Base-by-base conservation (phyloP, 2,797 vertebrate species). In the Emydoidea blandingii region DNA sequence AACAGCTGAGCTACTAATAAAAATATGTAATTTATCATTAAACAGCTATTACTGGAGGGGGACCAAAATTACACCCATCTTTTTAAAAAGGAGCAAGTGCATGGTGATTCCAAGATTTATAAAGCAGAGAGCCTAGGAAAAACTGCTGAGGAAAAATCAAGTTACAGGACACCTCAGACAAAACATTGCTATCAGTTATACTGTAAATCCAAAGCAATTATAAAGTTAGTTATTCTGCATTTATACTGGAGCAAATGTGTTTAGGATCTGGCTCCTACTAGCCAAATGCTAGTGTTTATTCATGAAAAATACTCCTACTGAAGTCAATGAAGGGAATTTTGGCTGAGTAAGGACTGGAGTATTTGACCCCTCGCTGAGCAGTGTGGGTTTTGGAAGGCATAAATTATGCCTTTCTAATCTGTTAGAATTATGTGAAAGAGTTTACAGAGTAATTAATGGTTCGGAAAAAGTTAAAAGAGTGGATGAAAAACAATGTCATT, bases 131-230 rank as follows among this genome's bases (percentile, higher is more conserved):
- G 0, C 8, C 37, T 62, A 79, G 87, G 79, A 74, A 87, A 90
- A 96, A 82, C 7, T 87, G 49, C 41, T 54, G n/a, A 94, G 57
- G 65, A 90, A 93, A 91, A 93, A 29, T 90, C 89, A 72, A 90
- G 59, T 44, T 23, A 1, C 79, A 94, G 41, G 92, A 8, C 6
- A 15, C 78, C 74, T 62, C 52, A 47, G 87, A 54, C 25, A 41
- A 87, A 92, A 68, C 4, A 4, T 68, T 65, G 34, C 62, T 10
- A 65, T n/a, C 59, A 34, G 31, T 34, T 4, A 18, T 83, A 96
- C 27, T 23, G 12, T 44, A 44, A 74, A 74, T 27, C 23, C 12
- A 44, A 12, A 21, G 41, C 44, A 88, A 8, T 81, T 90, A 74
- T 54, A 65, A 92, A 82, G 21, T 56, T 56, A 82, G 21, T 56